Evolutionary conservation across 2,888 invertebrate genomes (phyloP).

Genomic region (Drosophila borealis): DNA sequence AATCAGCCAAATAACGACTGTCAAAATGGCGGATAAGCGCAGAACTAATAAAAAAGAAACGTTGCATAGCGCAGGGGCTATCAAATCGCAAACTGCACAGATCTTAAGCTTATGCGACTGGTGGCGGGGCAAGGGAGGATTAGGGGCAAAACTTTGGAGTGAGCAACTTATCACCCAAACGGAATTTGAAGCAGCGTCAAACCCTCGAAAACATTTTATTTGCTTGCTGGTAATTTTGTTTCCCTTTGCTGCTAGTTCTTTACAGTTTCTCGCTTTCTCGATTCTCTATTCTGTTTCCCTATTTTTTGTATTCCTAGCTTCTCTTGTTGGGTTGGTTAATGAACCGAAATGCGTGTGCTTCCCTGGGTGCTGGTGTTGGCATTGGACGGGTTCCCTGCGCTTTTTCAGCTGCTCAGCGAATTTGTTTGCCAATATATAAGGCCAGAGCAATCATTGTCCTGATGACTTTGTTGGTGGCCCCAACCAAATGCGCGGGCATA

Average conservation of each 20-base stretch:
- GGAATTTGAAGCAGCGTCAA: slow-evolving; percentile 60
- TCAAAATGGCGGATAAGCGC: slow-evolving; percentile 74
- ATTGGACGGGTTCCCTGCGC: slow-evolving; percentile 59
- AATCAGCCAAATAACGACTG: slow-evolving; percentile 77
- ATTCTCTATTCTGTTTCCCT: background rate
- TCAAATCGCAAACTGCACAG: slow-evolving; percentile 64
- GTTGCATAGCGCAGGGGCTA: slow-evolving; percentile 58
- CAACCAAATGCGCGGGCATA: slow-evolving; percentile 59
- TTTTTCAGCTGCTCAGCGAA: slow-evolving; percentile 45
- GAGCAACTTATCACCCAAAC: slow-evolving; percentile 57
- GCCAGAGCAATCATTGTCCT: slow-evolving; percentile 72
- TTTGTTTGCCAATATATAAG: slow-evolving; percentile 50
- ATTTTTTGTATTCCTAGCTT: slow-evolving; percentile 28
- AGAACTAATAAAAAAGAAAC: slow-evolving; percentile 75
- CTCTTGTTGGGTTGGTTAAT: slow-evolving; percentile 75
- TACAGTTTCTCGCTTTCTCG: slow-evolving; percentile 34
- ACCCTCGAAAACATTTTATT: slow-evolving; percentile 78
- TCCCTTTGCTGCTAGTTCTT: slow-evolving; percentile 62
- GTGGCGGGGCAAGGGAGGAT: background rate
- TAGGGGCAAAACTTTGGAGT: background rate
- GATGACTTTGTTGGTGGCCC: slow-evolving; percentile 72
- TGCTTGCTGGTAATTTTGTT: slow-evolving; percentile 74
- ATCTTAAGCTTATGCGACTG: slow-evolving; percentile 34
- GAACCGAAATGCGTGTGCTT: slow-evolving; percentile 77
- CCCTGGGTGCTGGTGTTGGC: slow-evolving; percentile 52